Evolutionary conservation across 2,113 vertebrate genomes (phyloP), one percentile per base, ranked within the genome.

Genomic region (Edolisoma coerulescens): DNA sequence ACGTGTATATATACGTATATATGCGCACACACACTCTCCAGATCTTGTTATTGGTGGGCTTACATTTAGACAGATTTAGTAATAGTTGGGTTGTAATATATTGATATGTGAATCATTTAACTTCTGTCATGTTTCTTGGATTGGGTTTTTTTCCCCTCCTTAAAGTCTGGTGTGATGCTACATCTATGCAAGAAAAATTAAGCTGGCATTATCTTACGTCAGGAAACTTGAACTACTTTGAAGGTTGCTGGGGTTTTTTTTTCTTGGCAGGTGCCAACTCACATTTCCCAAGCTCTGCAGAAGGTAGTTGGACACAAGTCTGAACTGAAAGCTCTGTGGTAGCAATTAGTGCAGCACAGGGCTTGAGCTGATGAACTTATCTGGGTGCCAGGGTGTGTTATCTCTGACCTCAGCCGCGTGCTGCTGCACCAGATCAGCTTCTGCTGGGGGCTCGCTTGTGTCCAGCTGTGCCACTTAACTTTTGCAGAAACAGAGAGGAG

Each of bases 371-470:
- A 74, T 59, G 95, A 87, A 79, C 11, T 68, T 82, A 85, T 30
- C 77, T 0, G 18, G 20, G 59, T 47, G 24, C 71, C 59, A 17
- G 26, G 26, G 10, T 59, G 5, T 30, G 74, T 69, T 65, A 24
- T 61, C 77, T 77, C 42, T 37, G 84, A 63, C 45, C 54, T 79
- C 3, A 4, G 35, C 53, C 3, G 0, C 0, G 0, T 13, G 10
- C 41, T 70, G 74, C 50, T 5, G 7, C 68, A 24, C 68, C 0
- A 0, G 45, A 61, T 67, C 4, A 2, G 35, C 69, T 81, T 75
- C 81, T 91, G 39, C 92, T 39, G 49, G 23, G 78, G 42, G 16
- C 22, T 63, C 11, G 0, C 52, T 35, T n/a, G 12, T 19, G 59
- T 73, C 68, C 59, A 19, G 32, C 61, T 73, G 77, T 5, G 2